Evolutionary conservation across 2,888 invertebrate genomes (phyloP), one percentile per base, ranked within the genome.

Genomic region (Morpho deidamia): DNA sequence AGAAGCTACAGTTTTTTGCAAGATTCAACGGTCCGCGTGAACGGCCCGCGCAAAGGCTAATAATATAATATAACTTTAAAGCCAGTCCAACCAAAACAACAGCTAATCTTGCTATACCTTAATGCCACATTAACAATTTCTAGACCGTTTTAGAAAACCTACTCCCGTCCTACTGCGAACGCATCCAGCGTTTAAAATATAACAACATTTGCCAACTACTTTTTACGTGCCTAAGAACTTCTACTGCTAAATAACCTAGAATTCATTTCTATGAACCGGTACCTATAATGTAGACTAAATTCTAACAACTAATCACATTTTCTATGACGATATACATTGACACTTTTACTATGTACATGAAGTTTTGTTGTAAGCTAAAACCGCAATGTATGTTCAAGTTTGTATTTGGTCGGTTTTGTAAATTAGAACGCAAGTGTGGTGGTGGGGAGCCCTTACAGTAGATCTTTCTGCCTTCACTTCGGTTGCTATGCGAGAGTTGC

Each of bases 401-500:
- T 55, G 35, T 49, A 49, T 51, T 47, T 34, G 47, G 52, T 65
- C 55, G 66, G 51, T 11, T 44, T 47, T 51, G n/a, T 37, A 62
- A 62, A 63, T 64, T 70, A 67, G 68, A 64, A 62, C 66, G 59
- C 53, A 44, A 51, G 57, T 53, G 35, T 5, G 11, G 9, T 58
- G 48, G 64, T 69, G 64, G 65, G 72, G 61, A 63, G 71, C 47
- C 55, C 45, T 58, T 68, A 65, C 70, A 74, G 77, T 79, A 78
- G 77, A 84, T 85, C 78, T 79, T 76, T 80, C 77, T 83, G 84
- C 84, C 81, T 84, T 83, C 82, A 83, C 81, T 83, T 81, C 69
- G 61, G 87, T 87, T 86, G 84, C 86, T 81, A 87, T 68, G 81
- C 79, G 71, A 72, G 66, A 10, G 51, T 32, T 68, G 60, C 60